Conservation (phyloP, 1,140 invertebrate genomes). For the Neomicropteryx cornuta region DNA sequence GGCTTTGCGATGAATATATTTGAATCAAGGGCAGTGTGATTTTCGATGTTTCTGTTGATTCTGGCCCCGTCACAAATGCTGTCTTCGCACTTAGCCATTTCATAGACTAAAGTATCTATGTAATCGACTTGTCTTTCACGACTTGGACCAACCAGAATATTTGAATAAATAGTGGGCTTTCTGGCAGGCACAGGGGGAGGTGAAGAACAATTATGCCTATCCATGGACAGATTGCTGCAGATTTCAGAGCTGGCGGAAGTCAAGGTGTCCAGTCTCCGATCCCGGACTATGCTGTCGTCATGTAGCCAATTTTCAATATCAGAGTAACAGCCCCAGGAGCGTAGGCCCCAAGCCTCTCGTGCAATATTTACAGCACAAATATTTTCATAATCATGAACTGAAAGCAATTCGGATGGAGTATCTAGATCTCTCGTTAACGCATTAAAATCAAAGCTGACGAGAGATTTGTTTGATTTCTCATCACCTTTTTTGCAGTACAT, state of each 20-base stretch:
- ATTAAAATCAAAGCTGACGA: too few relatives aligned
- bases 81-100: conserved; percentile 29
- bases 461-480: too few relatives aligned
- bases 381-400: conserved; percentile 57
- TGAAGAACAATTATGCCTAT: conserved; percentile 31
- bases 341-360: conserved; percentile 50
- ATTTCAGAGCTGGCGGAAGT: conserved; percentile 41
- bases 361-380: conserved; percentile 54
- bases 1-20: conserved; percentile 43
- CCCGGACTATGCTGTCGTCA: conserved; percentile 47
- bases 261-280: conserved; percentile 43
- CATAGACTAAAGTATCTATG: conserved; percentile 40
- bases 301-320: conserved; percentile 55
- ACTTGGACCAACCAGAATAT: conserved; percentile 30
- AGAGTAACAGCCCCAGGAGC: conserved; percentile 53
- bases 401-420: conserved; percentile 46
- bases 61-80: conserved; percentile 13
- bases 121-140: conserved; percentile 42
- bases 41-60: conserved; percentile 10
- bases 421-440: conserved; percentile 30
- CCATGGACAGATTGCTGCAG: conserved; percentile 32
- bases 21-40: conserved; percentile 23
- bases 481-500: conserved; percentile 38
- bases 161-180: conserved; percentile 31
- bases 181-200: conserved; percentile 30